A percentile compares a stretch with the other conserved stretches of the same genome.
phyloP scores from a whole-genome alignment of 2,797 vertebrate genomes.

The Falco columbarius region DNA sequence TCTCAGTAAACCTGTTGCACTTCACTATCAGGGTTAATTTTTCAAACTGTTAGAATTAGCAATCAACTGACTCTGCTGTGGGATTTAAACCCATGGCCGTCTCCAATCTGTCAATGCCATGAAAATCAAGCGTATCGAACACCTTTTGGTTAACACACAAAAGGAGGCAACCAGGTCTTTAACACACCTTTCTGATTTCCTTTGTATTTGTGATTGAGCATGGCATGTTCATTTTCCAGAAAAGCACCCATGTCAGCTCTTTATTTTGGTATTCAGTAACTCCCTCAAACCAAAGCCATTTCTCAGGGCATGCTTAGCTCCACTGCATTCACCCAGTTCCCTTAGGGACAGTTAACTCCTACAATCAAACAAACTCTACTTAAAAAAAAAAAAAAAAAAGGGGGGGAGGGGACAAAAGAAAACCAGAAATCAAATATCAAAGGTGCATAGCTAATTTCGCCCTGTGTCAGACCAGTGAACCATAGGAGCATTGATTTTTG shows the following conservation, averaged over 20 bases:
- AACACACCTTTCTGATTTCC: not conserved
- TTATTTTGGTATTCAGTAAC: not conserved
- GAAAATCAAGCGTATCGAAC: not conserved
- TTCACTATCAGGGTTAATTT: not conserved
- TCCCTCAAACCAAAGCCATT: not conserved
- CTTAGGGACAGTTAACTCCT: not conserved
- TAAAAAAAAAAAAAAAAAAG: too few relatives aligned
- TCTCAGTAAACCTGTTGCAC: not conserved
- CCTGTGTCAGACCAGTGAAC: rapidly evolving
- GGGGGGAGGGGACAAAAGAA: not conserved
- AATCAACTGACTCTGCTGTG: not conserved
- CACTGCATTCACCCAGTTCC: not conserved
- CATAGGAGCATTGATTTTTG: rapidly evolving
- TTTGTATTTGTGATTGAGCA: not conserved
- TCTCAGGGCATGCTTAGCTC: not conserved
- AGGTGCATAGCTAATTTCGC: not conserved
- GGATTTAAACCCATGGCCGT: not conserved
- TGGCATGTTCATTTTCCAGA: not conserved
- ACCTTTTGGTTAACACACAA: not conserved
- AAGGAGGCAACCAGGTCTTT: not conserved
- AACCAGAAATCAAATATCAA: not conserved
- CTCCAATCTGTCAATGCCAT: not conserved
- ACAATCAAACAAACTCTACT: rapidly evolving
- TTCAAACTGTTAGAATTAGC: not conserved
- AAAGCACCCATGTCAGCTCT: not conserved